phyloP scores from a whole-genome alignment of 2,797 vertebrate genomes.

The Pristis pectinata region DNA sequence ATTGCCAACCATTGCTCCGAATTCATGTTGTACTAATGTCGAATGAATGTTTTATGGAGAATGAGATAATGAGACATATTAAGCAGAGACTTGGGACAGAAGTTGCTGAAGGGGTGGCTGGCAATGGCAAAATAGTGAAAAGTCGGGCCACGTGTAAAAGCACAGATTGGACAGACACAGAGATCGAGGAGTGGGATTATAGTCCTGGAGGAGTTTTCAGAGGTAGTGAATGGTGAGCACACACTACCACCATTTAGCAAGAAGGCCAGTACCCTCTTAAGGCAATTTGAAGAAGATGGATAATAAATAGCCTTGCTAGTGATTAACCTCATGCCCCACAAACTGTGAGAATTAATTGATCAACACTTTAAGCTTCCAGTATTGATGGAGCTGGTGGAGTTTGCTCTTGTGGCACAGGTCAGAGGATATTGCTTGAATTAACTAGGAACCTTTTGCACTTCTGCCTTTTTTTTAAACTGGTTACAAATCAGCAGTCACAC shows the following conservation, averaged over 20 bases:
- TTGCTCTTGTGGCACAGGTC: not conserved
- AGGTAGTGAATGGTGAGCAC: not conserved
- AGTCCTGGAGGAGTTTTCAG: not conserved
- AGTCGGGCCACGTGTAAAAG: too few species aligned
- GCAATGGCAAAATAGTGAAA: too few species aligned
- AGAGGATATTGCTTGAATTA: not conserved
- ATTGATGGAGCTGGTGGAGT: not conserved
- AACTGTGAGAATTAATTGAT: not conserved
- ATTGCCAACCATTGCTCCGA: too few species aligned
- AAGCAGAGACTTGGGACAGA: too few species aligned
- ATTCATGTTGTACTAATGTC: too few species aligned
- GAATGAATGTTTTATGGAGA: too few species aligned
- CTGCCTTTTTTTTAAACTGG: not conserved
- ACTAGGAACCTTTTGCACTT: not conserved
- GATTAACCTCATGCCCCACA: not conserved
- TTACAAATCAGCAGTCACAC: not conserved
- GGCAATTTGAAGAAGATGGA: not conserved
- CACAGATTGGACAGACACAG: not conserved
- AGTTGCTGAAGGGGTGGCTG: too few species aligned
- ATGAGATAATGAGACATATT: too few species aligned
- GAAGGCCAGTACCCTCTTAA: not conserved
- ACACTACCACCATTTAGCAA: not conserved
- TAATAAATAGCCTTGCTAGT: not conserved
- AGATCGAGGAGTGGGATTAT: not conserved
- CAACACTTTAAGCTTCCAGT: too few species aligned